Base-by-base conservation (phyloP, 2,113 vertebrate genomes). In the Rhynchomys soricoides region DNA sequence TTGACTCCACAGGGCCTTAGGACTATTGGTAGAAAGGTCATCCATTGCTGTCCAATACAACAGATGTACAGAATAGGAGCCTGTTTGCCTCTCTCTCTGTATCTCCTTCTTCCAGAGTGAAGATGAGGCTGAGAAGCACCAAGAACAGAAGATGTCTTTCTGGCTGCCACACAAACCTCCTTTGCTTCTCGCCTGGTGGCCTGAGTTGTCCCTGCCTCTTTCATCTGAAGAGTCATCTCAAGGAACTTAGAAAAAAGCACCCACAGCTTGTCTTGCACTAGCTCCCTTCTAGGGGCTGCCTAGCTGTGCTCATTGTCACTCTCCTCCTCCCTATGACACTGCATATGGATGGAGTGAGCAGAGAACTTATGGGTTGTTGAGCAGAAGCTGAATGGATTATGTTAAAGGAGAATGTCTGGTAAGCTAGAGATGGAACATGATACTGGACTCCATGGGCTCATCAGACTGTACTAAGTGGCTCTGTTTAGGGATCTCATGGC, bases 131-230 rank as follows among this genome's bases (percentile, higher is more conserved):
- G 89, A 59, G 43, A 22, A 7, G 45, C 19, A 3, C 16, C 2
- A 45, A 24, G 15, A 19, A 3, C 37, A 1, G 0, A 37, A 85
- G 13, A 3, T n/a, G 22, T 24, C 48, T 74, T 5, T 3, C 26
- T 37, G 21, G 57, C 15, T 21, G 17, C 40, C 73, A 68, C 1
- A 0, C 2, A 57, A n/a, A 45, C 70, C 4, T 34, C 71, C 57
- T 64, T 11, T 4, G 31, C 12, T 43, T 37, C 37, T 66, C 6
- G 7, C 22, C 31, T 64, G 88, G 83, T 71, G 57, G 29, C 48
- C 82, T 26, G 87, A 89, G 59, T 55, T 73, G 66, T 52, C 52
- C 50, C 40, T 55, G 5, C 9, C 13, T 85, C 48, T 83, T 15
- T 21, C 45, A 66, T 59, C 31, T 29, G 4, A 43, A 43, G 19